phyloP scores from a whole-genome alignment of 2,888 invertebrate species.

The Zhuqinia jingwanae region DNA sequence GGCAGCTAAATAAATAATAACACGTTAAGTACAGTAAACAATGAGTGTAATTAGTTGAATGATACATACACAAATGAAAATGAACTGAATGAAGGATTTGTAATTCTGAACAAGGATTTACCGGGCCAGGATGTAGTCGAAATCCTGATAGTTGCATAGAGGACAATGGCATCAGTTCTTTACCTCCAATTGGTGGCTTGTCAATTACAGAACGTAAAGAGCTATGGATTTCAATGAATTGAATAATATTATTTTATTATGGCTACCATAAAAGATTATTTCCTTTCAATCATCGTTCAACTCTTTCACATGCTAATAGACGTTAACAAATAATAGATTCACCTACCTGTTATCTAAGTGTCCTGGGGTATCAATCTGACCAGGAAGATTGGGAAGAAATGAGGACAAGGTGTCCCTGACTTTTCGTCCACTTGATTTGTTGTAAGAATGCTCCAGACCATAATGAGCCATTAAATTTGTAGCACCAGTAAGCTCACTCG shows the following conservation, averaged over 20 bases:
- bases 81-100: too few relatives aligned
- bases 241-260: too few relatives aligned
- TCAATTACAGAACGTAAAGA: conserved; percentile 96
- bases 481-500: conserved; percentile 96
- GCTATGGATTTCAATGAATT: conserved; percentile 84
- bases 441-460: conserved; percentile 97
- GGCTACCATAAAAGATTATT: too few relatives aligned
- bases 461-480: conserved; percentile 98
- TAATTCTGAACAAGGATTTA: conserved; percentile 80
- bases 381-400: conserved; percentile 96
- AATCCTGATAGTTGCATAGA: conserved; percentile 96
- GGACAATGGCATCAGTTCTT: conserved; percentile 92
- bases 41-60: background rate
- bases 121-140: conserved; percentile 96
- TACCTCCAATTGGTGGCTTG: conserved; percentile 95
- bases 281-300: too few relatives aligned
- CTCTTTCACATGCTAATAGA: too few relatives aligned
- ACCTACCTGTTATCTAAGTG: conserved; percentile 86
- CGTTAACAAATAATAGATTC: too few relatives aligned
- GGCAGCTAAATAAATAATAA: conserved; percentile 85
- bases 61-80: background rate
- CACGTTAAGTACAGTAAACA: too few relatives aligned
- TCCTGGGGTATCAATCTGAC: conserved; percentile 96
- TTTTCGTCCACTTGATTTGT: conserved; percentile 98
- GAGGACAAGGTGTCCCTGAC: conserved; percentile 96